A percentile compares a stretch with the other conserved stretches of the same genome.
These are phyloP conservation scores for Gnatocerus cornutus DNA, from an alignment of 2,888 invertebrate species.

Conservation along the genomic window DNA sequence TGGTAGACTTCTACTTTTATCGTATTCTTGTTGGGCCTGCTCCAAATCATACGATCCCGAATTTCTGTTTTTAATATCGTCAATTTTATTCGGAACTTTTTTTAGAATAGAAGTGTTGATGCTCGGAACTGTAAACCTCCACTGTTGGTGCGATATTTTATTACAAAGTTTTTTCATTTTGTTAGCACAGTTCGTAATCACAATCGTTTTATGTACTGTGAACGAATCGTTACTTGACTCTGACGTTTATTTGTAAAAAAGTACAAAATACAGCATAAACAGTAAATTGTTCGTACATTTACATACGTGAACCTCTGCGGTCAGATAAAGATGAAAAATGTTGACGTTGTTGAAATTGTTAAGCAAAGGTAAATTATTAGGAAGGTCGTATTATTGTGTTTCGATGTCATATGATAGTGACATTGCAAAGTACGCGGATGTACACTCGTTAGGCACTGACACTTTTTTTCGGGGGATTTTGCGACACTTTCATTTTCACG, in stretches of 20 bases:
- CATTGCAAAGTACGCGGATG: constrained; percentile 32
- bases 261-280: constrained; percentile 44
- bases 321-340: constrained; percentile 47
- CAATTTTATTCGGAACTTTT: constrained; percentile 51
- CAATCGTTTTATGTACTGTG: constrained; percentile 40
- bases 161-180: constrained; percentile 69
- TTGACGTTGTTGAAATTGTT: constrained; percentile 32
- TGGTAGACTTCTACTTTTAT: constrained; percentile 58
- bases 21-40: constrained; percentile 65
- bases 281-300: constrained; percentile 41
- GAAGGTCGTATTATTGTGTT: constrained; percentile 57
- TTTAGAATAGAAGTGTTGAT: constrained; percentile 60
- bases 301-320: constrained; percentile 36
- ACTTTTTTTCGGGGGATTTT: constrained; percentile 10
- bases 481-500: constrained; percentile 17
- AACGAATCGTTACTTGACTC: constrained; percentile 49
- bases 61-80: constrained; percentile 57
- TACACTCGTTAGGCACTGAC: background rate
- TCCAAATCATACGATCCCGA: constrained; percentile 69
- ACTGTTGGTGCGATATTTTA: constrained; percentile 68
- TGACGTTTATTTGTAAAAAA: constrained; percentile 53
- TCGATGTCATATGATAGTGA: constrained; percentile 53
- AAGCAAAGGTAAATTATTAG: constrained; percentile 50
- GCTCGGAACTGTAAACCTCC: constrained; percentile 69
- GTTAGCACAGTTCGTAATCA: constrained; percentile 13